These are phyloP conservation scores for Botrylloides violaceus DNA, from an alignment of 23 tunicate species.

Conservation along the genomic window DNA sequence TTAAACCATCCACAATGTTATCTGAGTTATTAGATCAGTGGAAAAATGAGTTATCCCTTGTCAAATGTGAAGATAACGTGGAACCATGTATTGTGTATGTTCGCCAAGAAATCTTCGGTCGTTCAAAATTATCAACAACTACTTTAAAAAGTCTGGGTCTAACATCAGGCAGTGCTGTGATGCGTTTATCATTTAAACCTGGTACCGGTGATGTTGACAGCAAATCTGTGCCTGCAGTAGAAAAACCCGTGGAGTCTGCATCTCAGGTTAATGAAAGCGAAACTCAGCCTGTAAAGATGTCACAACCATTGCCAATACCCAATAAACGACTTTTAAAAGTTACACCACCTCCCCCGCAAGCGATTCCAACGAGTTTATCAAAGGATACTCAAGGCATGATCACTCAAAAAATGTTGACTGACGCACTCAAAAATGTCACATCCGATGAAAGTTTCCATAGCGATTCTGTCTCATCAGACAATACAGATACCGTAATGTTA, in stretches of 20 bases:
- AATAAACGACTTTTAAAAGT: neutral
- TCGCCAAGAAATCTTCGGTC: slow-evolving; percentile 57
- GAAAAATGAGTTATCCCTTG: slow-evolving; percentile 13
- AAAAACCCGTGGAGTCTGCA: neutral
- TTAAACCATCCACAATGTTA: slow-evolving; percentile 18
- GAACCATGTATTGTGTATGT: slow-evolving; percentile 46
- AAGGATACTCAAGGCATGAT: neutral
- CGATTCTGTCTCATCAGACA: neutral
- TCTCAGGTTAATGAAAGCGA: neutral
- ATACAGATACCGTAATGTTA: neutral
- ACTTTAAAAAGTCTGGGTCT: slow-evolving; percentile 46
- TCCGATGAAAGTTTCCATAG: neutral
- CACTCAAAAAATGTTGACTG: neutral
- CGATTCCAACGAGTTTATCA: neutral
- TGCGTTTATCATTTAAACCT: slow-evolving; percentile 18
- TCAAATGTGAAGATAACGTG: neutral
- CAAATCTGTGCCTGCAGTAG: neutral
- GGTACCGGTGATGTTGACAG: neutral
- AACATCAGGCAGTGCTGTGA: slow-evolving; percentile 58
- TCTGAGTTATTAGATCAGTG: slow-evolving; percentile 31
- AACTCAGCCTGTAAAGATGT: neutral
- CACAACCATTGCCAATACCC: neutral
- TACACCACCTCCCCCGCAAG: neutral
- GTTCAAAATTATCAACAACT: slow-evolving; percentile 33
- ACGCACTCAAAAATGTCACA: neutral